A percentile compares a stretch with the other conserved stretches of the same genome.
These are phyloP conservation scores for Drosophila greeni DNA, from an alignment of 2,888 invertebrate species.

Conservation along the genomic window DNA sequence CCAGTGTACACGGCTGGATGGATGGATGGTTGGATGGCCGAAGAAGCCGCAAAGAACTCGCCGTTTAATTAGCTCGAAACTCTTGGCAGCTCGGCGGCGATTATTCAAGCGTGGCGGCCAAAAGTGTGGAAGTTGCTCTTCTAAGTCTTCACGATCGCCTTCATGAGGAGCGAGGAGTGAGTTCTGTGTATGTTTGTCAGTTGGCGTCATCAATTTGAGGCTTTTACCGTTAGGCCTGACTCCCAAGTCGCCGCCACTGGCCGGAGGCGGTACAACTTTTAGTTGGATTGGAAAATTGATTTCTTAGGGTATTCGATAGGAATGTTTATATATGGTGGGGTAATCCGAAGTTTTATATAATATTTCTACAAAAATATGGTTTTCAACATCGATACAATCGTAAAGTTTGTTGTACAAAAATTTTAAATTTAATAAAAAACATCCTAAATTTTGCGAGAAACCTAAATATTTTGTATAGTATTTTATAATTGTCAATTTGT, in stretches of 20 bases:
- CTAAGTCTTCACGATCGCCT: conserved; percentile 34
- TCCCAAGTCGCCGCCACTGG: conserved; percentile 46
- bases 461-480: background rate
- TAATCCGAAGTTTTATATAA: background rate
- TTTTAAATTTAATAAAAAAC: background rate
- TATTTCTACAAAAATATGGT: background rate
- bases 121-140: conserved; percentile 47
- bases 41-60: conserved; percentile 26
- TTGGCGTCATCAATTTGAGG: conserved; percentile 60
- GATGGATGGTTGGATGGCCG: background rate
- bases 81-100: conserved; percentile 38
- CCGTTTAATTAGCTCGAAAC: conserved; percentile 60
- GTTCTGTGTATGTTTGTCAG: conserved; percentile 21
- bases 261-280: conserved; percentile 44
- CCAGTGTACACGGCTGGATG: conserved; percentile 27
- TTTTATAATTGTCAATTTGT: background rate
- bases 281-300: conserved; percentile 9
- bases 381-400: background rate
- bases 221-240: conserved; percentile 62
- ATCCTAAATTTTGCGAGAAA: too few relatives aligned
- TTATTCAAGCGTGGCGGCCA: conserved; percentile 62
- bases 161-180: conserved; percentile 11
- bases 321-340: too few relatives aligned
- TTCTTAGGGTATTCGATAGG: conserved; percentile 1
- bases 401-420: background rate